Percentiles rank a stretch among this genome's conserved stretches.
Evolutionary conservation across 2,797 vertebrate species (phyloP).

Genomic region (Coilia nasus): DNA sequence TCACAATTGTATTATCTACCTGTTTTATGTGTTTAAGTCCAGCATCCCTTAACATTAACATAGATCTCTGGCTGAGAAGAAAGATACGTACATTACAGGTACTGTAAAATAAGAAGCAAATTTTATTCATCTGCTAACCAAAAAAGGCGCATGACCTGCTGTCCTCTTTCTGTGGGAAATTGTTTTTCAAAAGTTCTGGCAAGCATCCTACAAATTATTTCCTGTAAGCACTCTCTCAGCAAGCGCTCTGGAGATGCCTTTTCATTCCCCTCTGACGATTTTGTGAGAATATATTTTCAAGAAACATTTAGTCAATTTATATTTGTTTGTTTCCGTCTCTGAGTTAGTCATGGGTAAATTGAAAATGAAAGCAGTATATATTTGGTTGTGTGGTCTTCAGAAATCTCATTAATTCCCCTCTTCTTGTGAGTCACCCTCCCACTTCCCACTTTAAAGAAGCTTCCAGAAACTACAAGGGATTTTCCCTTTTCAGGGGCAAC

Average conservation of each 20-base stretch:
- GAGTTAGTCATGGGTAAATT: background rate
- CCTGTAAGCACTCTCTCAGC: constrained; percentile 21
- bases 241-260: background rate
- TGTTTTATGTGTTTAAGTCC: background rate
- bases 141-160: background rate
- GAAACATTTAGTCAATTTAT: background rate
- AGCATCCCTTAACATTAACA: background rate
- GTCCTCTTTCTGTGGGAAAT: constrained; percentile 12
- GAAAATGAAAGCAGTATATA: background rate
- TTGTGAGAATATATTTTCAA: constrained; percentile 1
- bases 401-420: background rate
- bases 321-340: background rate
- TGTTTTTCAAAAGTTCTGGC: constrained; percentile 26
- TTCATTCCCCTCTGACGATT: background rate
- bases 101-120: background rate
- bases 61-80: background rate
- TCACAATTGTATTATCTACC: constrained; percentile 15
- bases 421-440: background rate
- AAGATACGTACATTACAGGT: background rate
- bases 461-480: background rate
- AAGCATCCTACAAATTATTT: constrained; percentile 34
- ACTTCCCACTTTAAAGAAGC: background rate
- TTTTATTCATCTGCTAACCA: background rate
- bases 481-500: background rate
- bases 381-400: background rate